A percentile compares a stretch with the other conserved stretches of the same genome.
Evolutionary conservation across 2,888 invertebrate species (phyloP).

Genomic region (Neoascia interrupta): DNA sequence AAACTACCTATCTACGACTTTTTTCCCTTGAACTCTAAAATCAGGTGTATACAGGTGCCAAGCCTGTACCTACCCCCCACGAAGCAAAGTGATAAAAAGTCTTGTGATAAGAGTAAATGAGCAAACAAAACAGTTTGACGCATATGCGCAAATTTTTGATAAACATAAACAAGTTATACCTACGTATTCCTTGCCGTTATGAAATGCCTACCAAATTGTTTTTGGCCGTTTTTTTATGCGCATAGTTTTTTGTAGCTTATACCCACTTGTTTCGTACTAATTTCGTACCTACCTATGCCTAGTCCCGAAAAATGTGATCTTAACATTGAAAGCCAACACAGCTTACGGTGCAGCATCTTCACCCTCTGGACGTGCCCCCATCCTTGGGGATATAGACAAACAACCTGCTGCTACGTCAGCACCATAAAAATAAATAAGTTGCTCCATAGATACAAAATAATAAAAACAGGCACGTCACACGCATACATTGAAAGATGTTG

Average conservation of each 20-base stretch:
- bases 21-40: too few species aligned
- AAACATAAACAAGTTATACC: slow-evolving; percentile 1
- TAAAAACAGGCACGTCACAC: not conserved
- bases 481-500: not conserved
- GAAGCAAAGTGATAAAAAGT: slow-evolving; percentile 26
- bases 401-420: slow-evolving; percentile 16
- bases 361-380: slow-evolving; percentile 1
- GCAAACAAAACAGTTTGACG: not conserved
- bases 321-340: slow-evolving; percentile 5
- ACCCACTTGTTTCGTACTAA: too few species aligned
- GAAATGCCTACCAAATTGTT: too few species aligned
- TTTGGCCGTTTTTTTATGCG: too few species aligned
- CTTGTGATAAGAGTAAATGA: slow-evolving; percentile 5
- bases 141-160: slow-evolving; percentile 2
- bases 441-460: too few species aligned
- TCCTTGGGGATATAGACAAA: slow-evolving; percentile 17
- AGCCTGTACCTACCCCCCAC: slow-evolving; percentile 27
- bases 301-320: not conserved
- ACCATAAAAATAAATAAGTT: not conserved
- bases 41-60: too few species aligned
- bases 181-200: too few species aligned
- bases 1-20: too few species aligned
- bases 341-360: not conserved
- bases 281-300: not conserved
- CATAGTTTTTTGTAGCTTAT: too few species aligned